phyloP scores from a whole-genome alignment of 2,113 vertebrate genomes.

The Sebastes schlegelii region DNA sequence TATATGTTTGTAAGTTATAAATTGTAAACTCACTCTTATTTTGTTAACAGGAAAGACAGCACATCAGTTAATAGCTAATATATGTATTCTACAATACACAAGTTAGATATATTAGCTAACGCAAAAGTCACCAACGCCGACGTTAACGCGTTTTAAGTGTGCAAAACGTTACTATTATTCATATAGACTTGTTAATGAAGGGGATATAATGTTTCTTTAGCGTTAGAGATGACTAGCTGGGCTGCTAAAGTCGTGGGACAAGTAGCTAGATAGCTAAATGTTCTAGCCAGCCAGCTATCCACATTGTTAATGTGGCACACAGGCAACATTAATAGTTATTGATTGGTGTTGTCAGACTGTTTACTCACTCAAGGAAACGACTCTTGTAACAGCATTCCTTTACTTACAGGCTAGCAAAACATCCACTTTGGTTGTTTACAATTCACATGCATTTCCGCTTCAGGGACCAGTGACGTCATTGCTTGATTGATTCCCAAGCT shows the following conservation, averaged over 20 bases:
- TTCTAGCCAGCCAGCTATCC: too few relatives aligned
- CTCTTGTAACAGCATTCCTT: conserved; percentile 50
- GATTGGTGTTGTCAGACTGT: not conserved
- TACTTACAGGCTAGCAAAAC: not conserved
- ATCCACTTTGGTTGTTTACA: conserved; percentile 63
- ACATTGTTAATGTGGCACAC: too few relatives aligned
- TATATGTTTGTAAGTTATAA: not conserved
- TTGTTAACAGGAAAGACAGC: not conserved
- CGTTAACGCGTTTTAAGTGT: too few relatives aligned
- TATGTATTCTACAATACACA: not conserved
- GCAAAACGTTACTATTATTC: too few relatives aligned
- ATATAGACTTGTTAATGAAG: not conserved
- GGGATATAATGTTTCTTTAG: not conserved
- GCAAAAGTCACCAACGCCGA: not conserved
- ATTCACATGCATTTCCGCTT: conserved; percentile 44
- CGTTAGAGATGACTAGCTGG: not conserved
- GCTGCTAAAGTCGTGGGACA: not conserved
- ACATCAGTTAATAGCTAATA: not conserved
- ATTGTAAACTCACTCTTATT: not conserved
- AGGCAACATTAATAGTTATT: too few relatives aligned
- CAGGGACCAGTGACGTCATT: not conserved
- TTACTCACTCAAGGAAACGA: conserved; percentile 55
- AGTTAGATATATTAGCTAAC: not conserved
- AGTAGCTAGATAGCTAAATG: conserved; percentile 2
- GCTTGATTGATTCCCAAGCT: not conserved